A percentile compares a stretch with the other conserved stretches of the same genome.
Conservation (phyloP, 2,797 vertebrate genomes). For the Anguilla marmorata region DNA sequence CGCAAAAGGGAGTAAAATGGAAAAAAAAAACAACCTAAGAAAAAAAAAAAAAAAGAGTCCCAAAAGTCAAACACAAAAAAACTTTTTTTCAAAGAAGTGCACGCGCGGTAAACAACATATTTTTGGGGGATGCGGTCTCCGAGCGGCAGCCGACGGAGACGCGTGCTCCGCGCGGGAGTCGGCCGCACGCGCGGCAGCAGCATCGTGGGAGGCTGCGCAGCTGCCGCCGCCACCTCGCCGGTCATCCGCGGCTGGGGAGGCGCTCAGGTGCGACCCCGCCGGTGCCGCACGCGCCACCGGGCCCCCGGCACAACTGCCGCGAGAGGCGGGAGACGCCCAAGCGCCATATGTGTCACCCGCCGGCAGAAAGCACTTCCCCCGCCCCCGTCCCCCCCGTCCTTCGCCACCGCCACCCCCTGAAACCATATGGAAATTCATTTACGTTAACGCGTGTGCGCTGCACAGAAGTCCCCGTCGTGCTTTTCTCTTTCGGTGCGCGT, state of each 20-base stretch:
- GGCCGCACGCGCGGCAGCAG: slow-evolving; percentile 51
- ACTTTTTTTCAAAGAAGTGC: slow-evolving; percentile 20
- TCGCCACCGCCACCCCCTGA: slow-evolving; percentile 13
- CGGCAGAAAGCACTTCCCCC: background rate
- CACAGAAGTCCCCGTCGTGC: background rate
- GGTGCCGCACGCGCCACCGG: background rate
- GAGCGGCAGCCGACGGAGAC: background rate
- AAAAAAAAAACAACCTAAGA: background rate
- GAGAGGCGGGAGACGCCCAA: background rate
- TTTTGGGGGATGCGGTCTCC: slow-evolving; percentile 16
- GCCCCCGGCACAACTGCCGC: background rate
- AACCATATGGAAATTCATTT: slow-evolving; percentile 28
- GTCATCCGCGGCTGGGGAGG: slow-evolving; percentile 10
- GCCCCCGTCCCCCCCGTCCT: background rate
- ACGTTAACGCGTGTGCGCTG: background rate
- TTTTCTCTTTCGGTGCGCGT: background rate
- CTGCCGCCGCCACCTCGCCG: slow-evolving; percentile 41
- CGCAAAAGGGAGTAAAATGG: background rate
- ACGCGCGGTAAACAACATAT: slow-evolving; percentile 15
- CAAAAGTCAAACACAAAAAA: slow-evolving; percentile 8
- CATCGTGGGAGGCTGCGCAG: slow-evolving; percentile 65
- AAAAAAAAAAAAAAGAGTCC: background rate
- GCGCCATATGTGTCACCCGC: slow-evolving; percentile 19
- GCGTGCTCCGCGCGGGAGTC: slow-evolving; percentile 34
- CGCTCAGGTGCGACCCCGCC: slow-evolving; percentile 1